These are phyloP conservation scores for Emydoidea blandingii DNA, from an alignment of 2,797 vertebrate species.

Conservation along the genomic window DNA sequence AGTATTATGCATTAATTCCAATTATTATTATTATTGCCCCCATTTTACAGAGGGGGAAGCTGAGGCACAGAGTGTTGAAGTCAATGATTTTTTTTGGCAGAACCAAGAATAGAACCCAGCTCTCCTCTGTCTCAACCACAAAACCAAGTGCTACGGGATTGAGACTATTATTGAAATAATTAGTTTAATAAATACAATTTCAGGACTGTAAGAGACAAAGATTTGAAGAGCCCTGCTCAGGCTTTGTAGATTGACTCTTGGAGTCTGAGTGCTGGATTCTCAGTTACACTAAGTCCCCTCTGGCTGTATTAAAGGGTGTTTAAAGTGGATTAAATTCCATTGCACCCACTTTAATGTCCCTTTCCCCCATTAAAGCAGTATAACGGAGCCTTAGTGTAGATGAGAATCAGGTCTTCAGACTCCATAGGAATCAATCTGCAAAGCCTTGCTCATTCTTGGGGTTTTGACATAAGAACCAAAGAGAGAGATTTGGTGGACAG, in stretches of 20 bases:
- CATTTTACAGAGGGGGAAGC: not conserved
- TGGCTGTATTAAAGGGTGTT: not conserved
- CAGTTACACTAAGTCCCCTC: not conserved
- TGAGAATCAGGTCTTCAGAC: not conserved
- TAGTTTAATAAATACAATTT: conserved; percentile 29
- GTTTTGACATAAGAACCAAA: not conserved
- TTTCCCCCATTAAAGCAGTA: not conserved
- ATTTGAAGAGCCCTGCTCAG: not conserved
- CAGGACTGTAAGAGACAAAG: not conserved
- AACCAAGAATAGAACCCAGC: not conserved
- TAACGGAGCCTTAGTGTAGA: not conserved
- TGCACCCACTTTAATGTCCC: not conserved
- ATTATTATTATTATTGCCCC: not conserved
- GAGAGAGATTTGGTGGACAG: not conserved
- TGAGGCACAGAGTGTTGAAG: not conserved
- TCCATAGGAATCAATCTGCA: not conserved
- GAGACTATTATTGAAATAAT: not conserved
- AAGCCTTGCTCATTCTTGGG: not conserved
- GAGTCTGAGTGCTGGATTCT: not conserved
- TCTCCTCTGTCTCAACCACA: not conserved
- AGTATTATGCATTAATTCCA: not conserved
- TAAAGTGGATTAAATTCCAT: not conserved
- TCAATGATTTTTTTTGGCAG: not conserved
- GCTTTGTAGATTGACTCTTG: not conserved
- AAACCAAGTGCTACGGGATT: conserved; percentile 17